Percentiles rank a stretch among this genome's conserved stretches.
These are phyloP conservation scores for Pterophyllum scalare DNA, from an alignment of 2,113 vertebrate genomes.

Conservation along the genomic window DNA sequence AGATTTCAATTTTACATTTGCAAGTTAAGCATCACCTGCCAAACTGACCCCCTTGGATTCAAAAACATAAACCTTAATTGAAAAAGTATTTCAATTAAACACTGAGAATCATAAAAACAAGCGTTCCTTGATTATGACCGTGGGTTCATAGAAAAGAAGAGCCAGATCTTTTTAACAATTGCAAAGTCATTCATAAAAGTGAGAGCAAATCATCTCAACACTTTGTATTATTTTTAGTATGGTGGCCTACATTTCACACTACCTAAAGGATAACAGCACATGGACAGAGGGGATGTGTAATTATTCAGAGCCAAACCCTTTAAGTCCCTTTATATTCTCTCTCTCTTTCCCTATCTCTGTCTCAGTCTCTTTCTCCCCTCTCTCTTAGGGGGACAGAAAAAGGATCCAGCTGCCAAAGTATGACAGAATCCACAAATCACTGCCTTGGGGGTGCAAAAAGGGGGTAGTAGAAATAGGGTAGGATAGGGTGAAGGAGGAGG, in stretches of 20 bases:
- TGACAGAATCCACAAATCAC: slow-evolving; percentile 75
- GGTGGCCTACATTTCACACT: slow-evolving; percentile 64
- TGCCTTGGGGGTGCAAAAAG: slow-evolving; percentile 45
- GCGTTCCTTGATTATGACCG: not conserved
- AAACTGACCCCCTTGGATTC: not conserved
- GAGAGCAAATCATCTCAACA: slow-evolving; percentile 28
- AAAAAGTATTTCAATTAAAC: not conserved
- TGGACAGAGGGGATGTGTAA: slow-evolving; percentile 56
- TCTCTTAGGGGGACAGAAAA: slow-evolving; percentile 51
- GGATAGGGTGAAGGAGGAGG: slow-evolving; percentile 2
- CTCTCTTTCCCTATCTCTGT: slow-evolving; percentile 23
- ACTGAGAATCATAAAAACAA: not conserved
- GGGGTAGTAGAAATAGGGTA: slow-evolving; percentile 7
- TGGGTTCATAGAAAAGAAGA: not conserved
- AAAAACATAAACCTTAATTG: not conserved
- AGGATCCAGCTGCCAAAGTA: slow-evolving; percentile 57
- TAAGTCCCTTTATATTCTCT: slow-evolving; percentile 30
- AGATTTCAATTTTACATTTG: not conserved
- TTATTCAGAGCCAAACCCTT: slow-evolving; percentile 65
- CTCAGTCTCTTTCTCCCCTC: slow-evolving; percentile 24
- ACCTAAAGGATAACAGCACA: slow-evolving; percentile 63
- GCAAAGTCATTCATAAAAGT: slow-evolving; percentile 55
- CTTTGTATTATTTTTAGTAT: slow-evolving; percentile 59
- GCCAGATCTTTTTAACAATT: slow-evolving; percentile 34
- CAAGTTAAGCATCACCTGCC: not conserved